Base-by-base conservation (phyloP, 2,888 invertebrate genomes). In the Dryobota labecula region DNA sequence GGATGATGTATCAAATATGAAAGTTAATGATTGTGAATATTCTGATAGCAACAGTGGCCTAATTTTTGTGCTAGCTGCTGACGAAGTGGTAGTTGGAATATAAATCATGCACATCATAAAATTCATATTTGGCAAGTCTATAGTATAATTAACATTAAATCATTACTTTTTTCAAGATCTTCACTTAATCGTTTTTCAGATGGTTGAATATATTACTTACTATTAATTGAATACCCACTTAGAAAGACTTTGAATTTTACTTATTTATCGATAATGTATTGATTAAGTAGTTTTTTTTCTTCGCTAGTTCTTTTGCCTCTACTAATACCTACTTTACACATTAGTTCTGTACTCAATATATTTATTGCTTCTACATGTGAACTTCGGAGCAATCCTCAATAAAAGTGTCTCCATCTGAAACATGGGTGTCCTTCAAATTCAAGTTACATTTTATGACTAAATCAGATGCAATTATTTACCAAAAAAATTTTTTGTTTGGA, bases 11-110 rank as follows among this genome's bases (percentile, higher is more conserved):
- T 89, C 86, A 86, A 84, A 87, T 87, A 88, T 88, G 90, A 90
- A 92, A 91, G 90, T 89, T 88, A 88, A 90, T 91, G 88, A 88
- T 90, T 89, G 73, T 62, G 76, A 74, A 81, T 85, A 79, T 78
- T 84, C 85, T 84, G 73, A 78, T 82, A 84, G 71, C 65, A 76
- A 70, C 24, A 61, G 27, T 70, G 73, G 61, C 85, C 81, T 80
- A 76, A 80, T 86, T 84, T 77, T 75, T 57, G 51, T 61, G 57
- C 68, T 73, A 47, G 54, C 36, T 76, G 70, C 73, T 80, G 69
- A 70, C 74, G 66, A 79, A 74, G n/a, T 70, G 58, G 76, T 63
- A 66, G 77, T 60, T 76, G 30, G 36, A 24, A 58, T 30, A 85
- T 82, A 75, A 79, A 85, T 82, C 78, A 78, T 69, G 9, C 7